phyloP scores from a whole-genome alignment of 1,140 invertebrate genomes.

The Pectinophora gossypiella region DNA sequence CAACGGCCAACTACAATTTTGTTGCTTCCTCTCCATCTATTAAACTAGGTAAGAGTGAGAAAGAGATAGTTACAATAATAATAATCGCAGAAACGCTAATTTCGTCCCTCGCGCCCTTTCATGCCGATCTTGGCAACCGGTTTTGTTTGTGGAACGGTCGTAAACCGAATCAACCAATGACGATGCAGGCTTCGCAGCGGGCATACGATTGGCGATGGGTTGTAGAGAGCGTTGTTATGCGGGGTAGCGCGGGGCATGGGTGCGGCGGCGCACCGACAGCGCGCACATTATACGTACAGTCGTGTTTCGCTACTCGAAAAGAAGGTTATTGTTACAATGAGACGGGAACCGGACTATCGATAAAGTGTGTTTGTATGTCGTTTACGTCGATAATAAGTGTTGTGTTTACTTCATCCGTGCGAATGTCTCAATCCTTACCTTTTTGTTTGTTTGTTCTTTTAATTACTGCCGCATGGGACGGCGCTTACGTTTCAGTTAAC shows the following conservation, averaged over 20 bases:
- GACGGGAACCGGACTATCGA: conserved; percentile 66
- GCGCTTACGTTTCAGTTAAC: conserved; percentile 70
- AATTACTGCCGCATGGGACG: conserved; percentile 70
- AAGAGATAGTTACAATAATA: conserved; percentile 44
- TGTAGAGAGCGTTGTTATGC: conserved; percentile 37
- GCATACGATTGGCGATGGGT: conserved; percentile 61
- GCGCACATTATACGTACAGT: conserved; percentile 40
- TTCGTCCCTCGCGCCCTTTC: conserved; percentile 70
- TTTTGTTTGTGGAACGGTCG: conserved; percentile 70
- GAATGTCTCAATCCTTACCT: conserved; percentile 72
- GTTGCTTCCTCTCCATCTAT: conserved; percentile 21
- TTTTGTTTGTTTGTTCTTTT: conserved; percentile 71
- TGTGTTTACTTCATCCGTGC: conserved; percentile 73
- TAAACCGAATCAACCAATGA: conserved; percentile 58
- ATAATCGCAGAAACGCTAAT: conserved; percentile 65
- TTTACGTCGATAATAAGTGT: conserved; percentile 74
- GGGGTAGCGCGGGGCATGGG: conserved; percentile 44
- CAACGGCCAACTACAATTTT: neutral
- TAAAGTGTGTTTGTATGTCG: conserved; percentile 75
- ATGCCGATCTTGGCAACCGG: conserved; percentile 64
- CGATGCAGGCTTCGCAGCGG: conserved; percentile 29
- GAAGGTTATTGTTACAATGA: conserved; percentile 70
- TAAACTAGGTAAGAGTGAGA: conserved; percentile 33
- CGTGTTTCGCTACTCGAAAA: conserved; percentile 64
- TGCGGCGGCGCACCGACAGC: conserved; percentile 32